Evolutionary conservation across 2,797 vertebrate species (phyloP).

Genomic region (Streptopelia turtur): DNA sequence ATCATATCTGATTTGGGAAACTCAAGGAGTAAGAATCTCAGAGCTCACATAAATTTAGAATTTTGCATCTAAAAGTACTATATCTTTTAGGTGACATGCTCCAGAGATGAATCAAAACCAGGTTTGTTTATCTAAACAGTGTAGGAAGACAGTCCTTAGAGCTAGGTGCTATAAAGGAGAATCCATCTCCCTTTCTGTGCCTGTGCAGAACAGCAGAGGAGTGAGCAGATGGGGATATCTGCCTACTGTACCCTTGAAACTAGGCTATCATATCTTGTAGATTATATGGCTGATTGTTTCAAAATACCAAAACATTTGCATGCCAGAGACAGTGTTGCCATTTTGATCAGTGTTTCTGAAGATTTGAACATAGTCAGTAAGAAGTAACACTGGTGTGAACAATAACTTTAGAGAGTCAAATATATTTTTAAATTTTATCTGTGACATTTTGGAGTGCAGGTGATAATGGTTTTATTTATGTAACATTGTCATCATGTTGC

Average conservation of each 20-base stretch:
- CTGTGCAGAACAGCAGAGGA: not conserved
- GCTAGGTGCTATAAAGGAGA: not conserved
- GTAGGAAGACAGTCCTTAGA: not conserved
- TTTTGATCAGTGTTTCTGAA: not conserved
- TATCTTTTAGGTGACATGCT: not conserved
- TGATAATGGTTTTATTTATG: not conserved
- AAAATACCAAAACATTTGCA: not conserved
- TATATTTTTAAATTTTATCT: not conserved
- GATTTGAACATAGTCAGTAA: not conserved
- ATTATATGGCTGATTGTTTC: not conserved
- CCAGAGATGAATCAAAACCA: not conserved
- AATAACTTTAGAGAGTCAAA: not conserved
- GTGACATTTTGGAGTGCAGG: not conserved
- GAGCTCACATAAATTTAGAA: not conserved
- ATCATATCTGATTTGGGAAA: accelerated
- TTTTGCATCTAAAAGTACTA: not conserved
- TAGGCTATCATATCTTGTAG: accelerated
- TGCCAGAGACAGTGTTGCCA: not conserved
- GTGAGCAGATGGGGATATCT: not conserved
- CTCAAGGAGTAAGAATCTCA: not conserved
- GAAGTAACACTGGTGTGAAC: not conserved
- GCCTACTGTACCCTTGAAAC: not conserved
- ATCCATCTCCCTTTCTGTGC: not conserved
- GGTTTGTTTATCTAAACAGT: not conserved
- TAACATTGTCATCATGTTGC: not conserved